These are phyloP conservation scores for Arnoldichthys spilopterus DNA, from an alignment of 2,797 vertebrate species.

Conservation along the genomic window DNA sequence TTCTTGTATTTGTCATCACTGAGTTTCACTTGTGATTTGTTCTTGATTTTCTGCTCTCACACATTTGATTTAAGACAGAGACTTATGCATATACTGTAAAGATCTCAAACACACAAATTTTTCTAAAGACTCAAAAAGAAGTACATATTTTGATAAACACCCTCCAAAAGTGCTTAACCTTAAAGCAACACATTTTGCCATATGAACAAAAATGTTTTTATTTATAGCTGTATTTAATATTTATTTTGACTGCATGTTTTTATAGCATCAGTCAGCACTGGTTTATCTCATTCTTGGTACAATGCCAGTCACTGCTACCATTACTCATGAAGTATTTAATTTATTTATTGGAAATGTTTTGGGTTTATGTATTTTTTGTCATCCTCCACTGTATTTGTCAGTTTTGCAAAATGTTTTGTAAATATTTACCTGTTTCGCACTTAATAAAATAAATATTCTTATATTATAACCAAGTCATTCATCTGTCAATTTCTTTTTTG, in stretches of 20 bases:
- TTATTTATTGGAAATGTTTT: constrained; percentile 81
- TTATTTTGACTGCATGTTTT: constrained; percentile 79
- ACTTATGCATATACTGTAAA: constrained; percentile 23
- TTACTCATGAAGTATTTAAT: constrained; percentile 75
- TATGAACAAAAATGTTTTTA: constrained; percentile 73
- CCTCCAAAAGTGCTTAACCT: constrained; percentile 60
- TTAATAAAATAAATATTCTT: constrained; percentile 87
- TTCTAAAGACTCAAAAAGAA: constrained; percentile 19
- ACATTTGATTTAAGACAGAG: background rate
- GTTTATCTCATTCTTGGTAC: constrained; percentile 64
- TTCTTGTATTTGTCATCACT: constrained; percentile 50
- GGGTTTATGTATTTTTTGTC: constrained; percentile 68
- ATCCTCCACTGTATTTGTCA: constrained; percentile 67
- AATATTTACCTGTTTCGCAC: constrained; percentile 84
- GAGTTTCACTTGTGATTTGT: constrained; percentile 40
- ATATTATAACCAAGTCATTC: constrained; percentile 77
- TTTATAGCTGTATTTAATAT: constrained; percentile 88
- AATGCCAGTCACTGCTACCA: constrained; percentile 70
- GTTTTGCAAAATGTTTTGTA: constrained; percentile 71
- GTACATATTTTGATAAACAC: constrained; percentile 43
- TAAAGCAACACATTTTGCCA: constrained; percentile 56
- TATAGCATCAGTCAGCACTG: constrained; percentile 70
- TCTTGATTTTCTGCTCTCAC: constrained; percentile 40
- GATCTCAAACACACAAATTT: constrained; percentile 14
- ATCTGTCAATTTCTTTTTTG: background rate